These are phyloP conservation scores for Xylota sylvarum DNA, from an alignment of 2,888 invertebrate species.

Conservation along the genomic window DNA sequence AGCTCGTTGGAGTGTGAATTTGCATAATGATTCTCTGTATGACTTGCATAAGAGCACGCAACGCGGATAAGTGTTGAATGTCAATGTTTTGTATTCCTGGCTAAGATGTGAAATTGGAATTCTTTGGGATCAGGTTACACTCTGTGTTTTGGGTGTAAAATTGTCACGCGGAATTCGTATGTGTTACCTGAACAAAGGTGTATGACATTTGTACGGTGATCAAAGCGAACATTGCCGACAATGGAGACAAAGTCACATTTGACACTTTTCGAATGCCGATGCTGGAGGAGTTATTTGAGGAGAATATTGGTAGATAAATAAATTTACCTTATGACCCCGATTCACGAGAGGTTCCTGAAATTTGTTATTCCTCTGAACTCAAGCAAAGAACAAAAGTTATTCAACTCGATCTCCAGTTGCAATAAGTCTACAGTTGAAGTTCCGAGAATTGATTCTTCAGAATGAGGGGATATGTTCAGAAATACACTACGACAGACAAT, in stretches of 20 bases:
- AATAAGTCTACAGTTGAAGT: neutral
- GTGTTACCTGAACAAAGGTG: conserved; percentile 44
- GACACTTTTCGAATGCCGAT: conserved; percentile 23
- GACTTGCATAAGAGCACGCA: conserved; percentile 62
- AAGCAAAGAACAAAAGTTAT: neutral
- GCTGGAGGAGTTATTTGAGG: too few species aligned
- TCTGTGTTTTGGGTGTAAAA: conserved; percentile 13
- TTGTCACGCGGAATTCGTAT: conserved; percentile 60
- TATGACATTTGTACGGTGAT: conserved; percentile 62
- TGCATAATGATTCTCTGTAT: conserved; percentile 62
- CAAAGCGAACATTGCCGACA: conserved; percentile 62
- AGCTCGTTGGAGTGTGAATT: conserved; percentile 52
- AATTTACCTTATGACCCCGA: conserved; percentile 46
- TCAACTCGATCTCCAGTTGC: neutral
- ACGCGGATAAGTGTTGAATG: conserved; percentile 54
- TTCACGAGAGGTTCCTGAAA: conserved; percentile 44
- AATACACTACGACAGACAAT: neutral
- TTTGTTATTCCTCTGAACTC: neutral
- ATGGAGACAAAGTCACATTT: conserved; percentile 34
- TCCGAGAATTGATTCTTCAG: neutral
- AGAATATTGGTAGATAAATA: conserved; percentile 52
- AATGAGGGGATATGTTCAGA: neutral
- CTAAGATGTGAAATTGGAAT: conserved; percentile 16
- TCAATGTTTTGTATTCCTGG: conserved; percentile 46
- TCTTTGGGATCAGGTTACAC: conserved; percentile 48